Conservation (phyloP, 2,888 invertebrate genomes). For the Anthrax anthrax region DNA sequence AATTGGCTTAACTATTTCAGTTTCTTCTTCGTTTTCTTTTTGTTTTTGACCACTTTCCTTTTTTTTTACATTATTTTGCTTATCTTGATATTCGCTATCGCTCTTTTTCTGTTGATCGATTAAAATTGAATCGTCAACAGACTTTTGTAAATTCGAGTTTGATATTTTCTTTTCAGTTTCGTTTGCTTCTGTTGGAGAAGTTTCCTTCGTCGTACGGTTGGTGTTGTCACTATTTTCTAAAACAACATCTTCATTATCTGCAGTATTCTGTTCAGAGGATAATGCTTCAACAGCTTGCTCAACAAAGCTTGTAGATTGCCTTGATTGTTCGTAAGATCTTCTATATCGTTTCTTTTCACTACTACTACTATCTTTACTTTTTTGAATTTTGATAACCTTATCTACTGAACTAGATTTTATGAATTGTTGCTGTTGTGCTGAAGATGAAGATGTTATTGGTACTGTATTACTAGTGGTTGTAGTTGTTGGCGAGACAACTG, state of each 20-base stretch:
- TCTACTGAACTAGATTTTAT: neutral
- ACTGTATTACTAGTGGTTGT: slow-evolving; percentile 1
- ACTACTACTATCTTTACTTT: neutral
- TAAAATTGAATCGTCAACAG: no score
- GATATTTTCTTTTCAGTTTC: neutral
- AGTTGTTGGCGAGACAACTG: slow-evolving; percentile 14
- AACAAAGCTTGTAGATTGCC: neutral
- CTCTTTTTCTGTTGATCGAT: neutral
- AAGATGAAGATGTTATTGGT: neutral
- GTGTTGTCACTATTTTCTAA: neutral
- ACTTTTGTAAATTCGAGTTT: no score
- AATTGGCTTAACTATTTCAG: slow-evolving; percentile 4
- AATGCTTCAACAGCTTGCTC: slow-evolving; percentile 3
- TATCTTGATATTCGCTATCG: neutral
- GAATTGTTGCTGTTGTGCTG: neutral
- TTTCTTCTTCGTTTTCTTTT: neutral
- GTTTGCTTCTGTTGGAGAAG: neutral
- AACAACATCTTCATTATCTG: neutral
- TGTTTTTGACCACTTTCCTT: neutral
- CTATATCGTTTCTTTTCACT: neutral
- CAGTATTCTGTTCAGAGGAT: neutral
- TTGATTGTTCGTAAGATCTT: neutral
- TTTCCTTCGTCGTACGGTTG: neutral
- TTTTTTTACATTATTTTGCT: neutral
- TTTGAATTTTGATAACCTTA: neutral